Evolutionary conservation across 1,140 invertebrate species (phyloP).

Genomic region (Drosophila teissieri): DNA sequence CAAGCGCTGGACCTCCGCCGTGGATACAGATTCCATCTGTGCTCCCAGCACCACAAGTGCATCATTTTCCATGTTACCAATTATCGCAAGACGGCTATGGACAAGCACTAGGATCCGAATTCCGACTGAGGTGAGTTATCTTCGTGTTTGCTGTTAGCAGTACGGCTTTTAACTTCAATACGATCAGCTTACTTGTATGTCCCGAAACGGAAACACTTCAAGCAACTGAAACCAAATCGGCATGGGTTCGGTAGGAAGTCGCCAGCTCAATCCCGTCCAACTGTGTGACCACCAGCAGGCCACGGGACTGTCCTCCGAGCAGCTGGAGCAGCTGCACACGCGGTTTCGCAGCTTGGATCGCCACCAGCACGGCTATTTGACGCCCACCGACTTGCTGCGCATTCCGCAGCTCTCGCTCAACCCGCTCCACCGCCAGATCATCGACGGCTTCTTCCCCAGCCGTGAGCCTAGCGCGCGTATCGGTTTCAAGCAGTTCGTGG

Average conservation of each 20-base stretch:
- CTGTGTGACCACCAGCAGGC: slow-evolving; percentile 19
- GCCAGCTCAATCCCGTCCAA: slow-evolving; percentile 24
- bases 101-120: not conserved
- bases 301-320: slow-evolving; percentile 28
- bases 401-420: slow-evolving; percentile 56
- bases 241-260: slow-evolving; percentile 14
- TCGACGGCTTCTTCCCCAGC: slow-evolving; percentile 57
- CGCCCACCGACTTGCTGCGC: slow-evolving; percentile 62
- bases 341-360: slow-evolving; percentile 58
- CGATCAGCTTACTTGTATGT: not conserved
- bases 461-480: slow-evolving; percentile 17
- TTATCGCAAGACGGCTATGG: no score
- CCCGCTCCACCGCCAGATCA: slow-evolving; percentile 54
- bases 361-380: slow-evolving; percentile 46
- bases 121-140: not conserved
- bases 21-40: not conserved
- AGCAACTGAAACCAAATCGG: slow-evolving; percentile 8
- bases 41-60: not conserved
- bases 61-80: no score
- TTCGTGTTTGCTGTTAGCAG: not conserved
- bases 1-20: not conserved
- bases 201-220: not conserved
- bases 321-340: slow-evolving; percentile 41
- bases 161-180: not conserved
- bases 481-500: slow-evolving; percentile 47